Base-by-base conservation (phyloP, 30 jellyfish, hydroid and myxozoan species). In the Hydra vulgaris region DNA sequence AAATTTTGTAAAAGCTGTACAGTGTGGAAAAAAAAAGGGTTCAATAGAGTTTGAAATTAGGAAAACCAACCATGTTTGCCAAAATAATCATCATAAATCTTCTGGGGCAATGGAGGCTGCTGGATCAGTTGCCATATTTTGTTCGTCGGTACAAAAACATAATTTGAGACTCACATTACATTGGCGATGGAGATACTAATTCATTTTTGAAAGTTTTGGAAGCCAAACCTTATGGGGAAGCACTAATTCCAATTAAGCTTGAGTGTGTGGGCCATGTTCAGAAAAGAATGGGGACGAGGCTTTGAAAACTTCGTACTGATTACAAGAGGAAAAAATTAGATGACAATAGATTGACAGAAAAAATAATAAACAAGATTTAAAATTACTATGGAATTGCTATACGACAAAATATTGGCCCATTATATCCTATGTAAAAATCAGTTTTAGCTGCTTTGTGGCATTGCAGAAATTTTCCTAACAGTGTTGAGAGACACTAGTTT, bases 191-290 rank as follows among this genome's bases (percentile, higher is more conserved):
- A 40, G 61, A 40, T 40, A 40, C 61, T 40, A 40, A 40, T 40
- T 40, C 12, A 40, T 40, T 40, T 40, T 40, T 40, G 61, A 40
- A 40, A 40, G 61, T 40, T 40, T 40, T 40, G 5, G 61, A 40
- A 12, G 61, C 61, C 61, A 40, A 40, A 40, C 61, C 61, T 40
- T 40, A 40, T 40, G 61, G 12, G 61, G 61, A 40, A 40, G 61
- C 61, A 40, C 12, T 40, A 40, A 40, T 40, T 40, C 61, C 61
- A 40, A 40, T 40, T 3, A 40, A 12, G 8, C 61, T 40, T 40
- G 75, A 68, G 27, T 68, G 75, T 68, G 75, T 23, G 75, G 75
- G 75, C 27, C 75, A 68, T 68, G 75, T 68, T 15, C 75, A 68
- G 75, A 68, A 68, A 68, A 20, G 75, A 23, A 23, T 68, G 25